phyloP scores from a whole-genome alignment of 2,113 vertebrate species.

The Acanthisitta chloris region DNA sequence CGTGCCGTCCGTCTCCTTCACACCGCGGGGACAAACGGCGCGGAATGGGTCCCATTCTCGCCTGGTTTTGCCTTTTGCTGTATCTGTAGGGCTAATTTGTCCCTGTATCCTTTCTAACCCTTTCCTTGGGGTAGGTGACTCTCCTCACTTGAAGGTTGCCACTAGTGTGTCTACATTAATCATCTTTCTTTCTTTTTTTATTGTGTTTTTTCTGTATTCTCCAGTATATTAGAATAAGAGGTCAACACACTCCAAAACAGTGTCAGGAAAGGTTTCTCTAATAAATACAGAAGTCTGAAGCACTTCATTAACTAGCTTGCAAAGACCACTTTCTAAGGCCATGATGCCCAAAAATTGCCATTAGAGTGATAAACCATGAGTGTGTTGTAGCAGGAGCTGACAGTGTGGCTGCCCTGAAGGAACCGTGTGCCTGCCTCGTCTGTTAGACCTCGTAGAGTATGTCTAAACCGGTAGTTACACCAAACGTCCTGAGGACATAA shows the following conservation, averaged over 20 bases:
- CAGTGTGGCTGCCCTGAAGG: background rate
- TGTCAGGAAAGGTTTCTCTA: background rate
- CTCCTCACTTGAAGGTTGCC: fast-evolving
- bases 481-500: background rate
- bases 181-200: fast-evolving
- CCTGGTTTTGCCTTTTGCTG: background rate
- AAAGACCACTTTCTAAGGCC: fast-evolving
- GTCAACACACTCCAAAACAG: background rate
- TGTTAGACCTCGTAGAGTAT: background rate
- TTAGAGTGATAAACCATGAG: background rate
- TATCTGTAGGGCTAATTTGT: fast-evolving
- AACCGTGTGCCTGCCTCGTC: background rate
- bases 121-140: too few relatives aligned
- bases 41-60: fast-evolving
- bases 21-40: fast-evolving
- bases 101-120: fast-evolving
- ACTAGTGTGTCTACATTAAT: fast-evolving
- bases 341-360: fast-evolving
- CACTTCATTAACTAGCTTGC: background rate
- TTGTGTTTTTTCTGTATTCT: background rate
- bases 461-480: background rate
- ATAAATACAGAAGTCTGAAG: background rate
- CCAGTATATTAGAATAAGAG: background rate
- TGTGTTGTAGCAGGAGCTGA: background rate
- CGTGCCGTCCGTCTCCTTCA: too few relatives aligned